phyloP scores from a whole-genome alignment of 2,797 vertebrate species.

The Esox masquinongy region DNA sequence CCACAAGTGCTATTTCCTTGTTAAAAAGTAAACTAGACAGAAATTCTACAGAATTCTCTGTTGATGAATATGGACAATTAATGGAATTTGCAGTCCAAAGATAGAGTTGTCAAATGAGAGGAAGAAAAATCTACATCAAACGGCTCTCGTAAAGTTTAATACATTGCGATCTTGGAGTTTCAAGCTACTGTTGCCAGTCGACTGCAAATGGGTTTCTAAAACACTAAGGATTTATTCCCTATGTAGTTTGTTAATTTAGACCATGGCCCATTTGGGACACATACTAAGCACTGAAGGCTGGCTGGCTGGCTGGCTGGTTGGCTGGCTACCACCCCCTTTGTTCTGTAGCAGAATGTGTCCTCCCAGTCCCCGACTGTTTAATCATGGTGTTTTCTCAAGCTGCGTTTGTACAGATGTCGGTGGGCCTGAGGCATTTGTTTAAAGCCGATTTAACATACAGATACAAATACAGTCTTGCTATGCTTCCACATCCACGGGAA shows the following conservation, averaged over 20 bases:
- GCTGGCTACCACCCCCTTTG: constrained; percentile 14
- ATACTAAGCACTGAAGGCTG: too few relatives aligned
- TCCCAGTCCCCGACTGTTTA: constrained; percentile 4
- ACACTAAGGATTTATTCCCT: too few relatives aligned
- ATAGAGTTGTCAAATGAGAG: neutral
- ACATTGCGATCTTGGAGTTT: neutral
- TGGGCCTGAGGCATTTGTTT: constrained; percentile 43
- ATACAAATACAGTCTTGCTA: constrained; percentile 52
- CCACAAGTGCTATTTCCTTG: constrained; percentile 8
- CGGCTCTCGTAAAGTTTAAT: neutral
- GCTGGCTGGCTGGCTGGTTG: too few relatives aligned
- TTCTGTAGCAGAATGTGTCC: constrained; percentile 22
- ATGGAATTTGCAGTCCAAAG: neutral
- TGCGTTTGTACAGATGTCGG: constrained; percentile 67
- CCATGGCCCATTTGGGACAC: too few relatives aligned
- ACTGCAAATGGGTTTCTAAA: too few relatives aligned
- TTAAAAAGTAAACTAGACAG: neutral
- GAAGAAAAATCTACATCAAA: neutral
- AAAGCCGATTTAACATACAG: constrained; percentile 40
- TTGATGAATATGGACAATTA: constrained; percentile 7
- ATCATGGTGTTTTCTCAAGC: constrained; percentile 38
- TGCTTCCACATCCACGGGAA: neutral
- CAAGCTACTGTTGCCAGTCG: too few relatives aligned
- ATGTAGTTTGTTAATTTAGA: too few relatives aligned
- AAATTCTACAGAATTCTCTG: neutral